phyloP scores from a whole-genome alignment of 2,888 invertebrate genomes.

The Notocelia uddmanniana region DNA sequence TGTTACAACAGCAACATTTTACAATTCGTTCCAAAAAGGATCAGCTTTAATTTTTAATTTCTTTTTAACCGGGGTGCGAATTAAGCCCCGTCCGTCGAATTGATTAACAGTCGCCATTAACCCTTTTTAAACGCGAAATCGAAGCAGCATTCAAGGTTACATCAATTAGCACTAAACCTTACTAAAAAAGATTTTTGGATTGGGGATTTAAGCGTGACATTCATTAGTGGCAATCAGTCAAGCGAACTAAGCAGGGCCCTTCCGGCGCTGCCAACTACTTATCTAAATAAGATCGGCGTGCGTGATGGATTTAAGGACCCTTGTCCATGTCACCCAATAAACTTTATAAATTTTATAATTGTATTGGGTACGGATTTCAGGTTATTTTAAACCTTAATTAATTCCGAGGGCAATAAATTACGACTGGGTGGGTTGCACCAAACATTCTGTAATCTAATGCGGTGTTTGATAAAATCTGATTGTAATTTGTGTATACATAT shows the following conservation, averaged over 20 bases:
- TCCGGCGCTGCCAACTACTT: conserved; percentile 77
- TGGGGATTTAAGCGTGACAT: conserved; percentile 74
- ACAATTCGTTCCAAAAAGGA: conserved; percentile 49
- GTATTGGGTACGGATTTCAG: conserved; percentile 24
- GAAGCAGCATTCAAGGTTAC: conserved; percentile 44
- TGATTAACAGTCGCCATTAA: conserved; percentile 43
- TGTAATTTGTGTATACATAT: too few relatives aligned
- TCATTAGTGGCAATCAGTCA: conserved; percentile 83
- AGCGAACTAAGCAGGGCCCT: conserved; percentile 77
- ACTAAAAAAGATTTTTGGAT: conserved; percentile 50
- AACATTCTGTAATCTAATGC: too few relatives aligned
- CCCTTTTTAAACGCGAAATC: conserved; percentile 38
- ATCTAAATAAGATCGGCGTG: conserved; percentile 83
- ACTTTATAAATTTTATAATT: conserved; percentile 45
- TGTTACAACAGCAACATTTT: conserved; percentile 31
- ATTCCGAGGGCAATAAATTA: conserved; percentile 2
- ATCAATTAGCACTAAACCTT: conserved; percentile 43
- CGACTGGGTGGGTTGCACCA: background rate
- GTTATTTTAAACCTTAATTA: conserved; percentile 27
- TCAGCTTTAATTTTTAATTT: conserved; percentile 45
- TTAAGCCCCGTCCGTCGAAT: conserved; percentile 36
- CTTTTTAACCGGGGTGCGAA: conserved; percentile 36
- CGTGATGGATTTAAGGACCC: conserved; percentile 81
- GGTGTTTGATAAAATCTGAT: too few relatives aligned
- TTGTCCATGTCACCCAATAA: conserved; percentile 59